These are phyloP conservation scores for Megalops atlanticus DNA, from an alignment of 2,113 vertebrate genomes.

Conservation along the genomic window DNA sequence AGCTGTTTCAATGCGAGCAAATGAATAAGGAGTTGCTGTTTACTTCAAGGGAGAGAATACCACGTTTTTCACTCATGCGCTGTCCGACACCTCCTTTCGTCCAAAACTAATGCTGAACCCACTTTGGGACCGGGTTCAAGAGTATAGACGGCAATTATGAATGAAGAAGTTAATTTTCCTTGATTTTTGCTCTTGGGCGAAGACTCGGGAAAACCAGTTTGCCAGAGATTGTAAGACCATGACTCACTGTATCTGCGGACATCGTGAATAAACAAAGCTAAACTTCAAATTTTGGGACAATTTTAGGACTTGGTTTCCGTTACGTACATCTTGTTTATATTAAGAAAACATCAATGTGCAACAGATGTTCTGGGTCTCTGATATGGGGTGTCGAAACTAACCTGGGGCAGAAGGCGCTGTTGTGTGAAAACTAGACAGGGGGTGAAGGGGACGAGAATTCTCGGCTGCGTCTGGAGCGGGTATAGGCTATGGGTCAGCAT, in stretches of 20 bases:
- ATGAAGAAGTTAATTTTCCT: not conserved
- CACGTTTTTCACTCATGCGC: constrained; percentile 1
- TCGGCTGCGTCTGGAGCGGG: not conserved
- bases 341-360: constrained; percentile 11
- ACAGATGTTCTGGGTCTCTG: constrained; percentile 29
- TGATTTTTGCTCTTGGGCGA: not conserved
- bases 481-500: constrained; percentile 7
- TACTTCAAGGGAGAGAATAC: not conserved
- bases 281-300: not conserved
- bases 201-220: not conserved
- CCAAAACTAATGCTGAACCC: not conserved
- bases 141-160: constrained; percentile 1
- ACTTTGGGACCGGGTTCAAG: not conserved
- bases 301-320: not conserved
- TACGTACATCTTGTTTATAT: not conserved
- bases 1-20: constrained; percentile 28
- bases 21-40: not conserved
- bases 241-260: not conserved
- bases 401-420: constrained; percentile 31
- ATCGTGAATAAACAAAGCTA: not conserved
- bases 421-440: constrained; percentile 9
- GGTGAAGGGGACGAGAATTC: not conserved
- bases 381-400: constrained; percentile 25
- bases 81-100: not conserved
- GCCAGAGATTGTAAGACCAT: not conserved